Conservation (phyloP, 2,797 vertebrate genomes). For the Diplodus puntazzo region DNA sequence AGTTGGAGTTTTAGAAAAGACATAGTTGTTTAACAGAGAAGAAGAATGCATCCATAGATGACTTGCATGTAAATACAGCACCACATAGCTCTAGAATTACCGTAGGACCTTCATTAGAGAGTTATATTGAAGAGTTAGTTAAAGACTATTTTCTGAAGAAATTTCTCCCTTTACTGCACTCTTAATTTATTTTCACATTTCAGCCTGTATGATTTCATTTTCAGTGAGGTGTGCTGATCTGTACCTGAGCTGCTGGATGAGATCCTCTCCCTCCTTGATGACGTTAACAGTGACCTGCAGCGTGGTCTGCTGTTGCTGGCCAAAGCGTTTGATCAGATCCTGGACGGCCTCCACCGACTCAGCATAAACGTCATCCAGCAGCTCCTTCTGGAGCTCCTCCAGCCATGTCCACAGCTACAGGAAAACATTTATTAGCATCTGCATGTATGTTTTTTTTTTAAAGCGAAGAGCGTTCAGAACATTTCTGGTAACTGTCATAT, state of each 20-base stretch:
- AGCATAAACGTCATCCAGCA: conserved; percentile 97
- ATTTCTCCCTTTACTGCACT: neutral
- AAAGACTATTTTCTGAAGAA: neutral
- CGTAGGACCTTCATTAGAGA: neutral
- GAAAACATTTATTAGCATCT: neutral
- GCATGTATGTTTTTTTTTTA: neutral
- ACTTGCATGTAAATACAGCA: too few relatives aligned
- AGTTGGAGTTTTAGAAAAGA: neutral
- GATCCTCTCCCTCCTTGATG: conserved; percentile 98
- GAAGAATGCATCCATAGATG: neutral
- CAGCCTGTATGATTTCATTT: neutral
- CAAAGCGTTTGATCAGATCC: conserved; percentile 97
- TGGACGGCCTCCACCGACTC: conserved; percentile 98
- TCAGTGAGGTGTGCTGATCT: neutral
- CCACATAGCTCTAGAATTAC: neutral
- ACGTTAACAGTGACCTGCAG: conserved; percentile 97
- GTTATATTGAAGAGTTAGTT: neutral
- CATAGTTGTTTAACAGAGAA: neutral
- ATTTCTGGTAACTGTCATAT: neutral
- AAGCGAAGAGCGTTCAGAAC: neutral
- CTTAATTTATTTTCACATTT: neutral
- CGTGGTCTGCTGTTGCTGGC: conserved; percentile 97
- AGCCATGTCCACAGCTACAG: conserved; percentile 97
- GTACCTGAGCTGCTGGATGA: conserved; percentile 98
- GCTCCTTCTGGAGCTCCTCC: conserved; percentile 98